Evolutionary conservation across 2,797 vertebrate genomes (phyloP), one percentile per base, ranked within the genome.

Genomic region (Amblyopsis hoosieri): DNA sequence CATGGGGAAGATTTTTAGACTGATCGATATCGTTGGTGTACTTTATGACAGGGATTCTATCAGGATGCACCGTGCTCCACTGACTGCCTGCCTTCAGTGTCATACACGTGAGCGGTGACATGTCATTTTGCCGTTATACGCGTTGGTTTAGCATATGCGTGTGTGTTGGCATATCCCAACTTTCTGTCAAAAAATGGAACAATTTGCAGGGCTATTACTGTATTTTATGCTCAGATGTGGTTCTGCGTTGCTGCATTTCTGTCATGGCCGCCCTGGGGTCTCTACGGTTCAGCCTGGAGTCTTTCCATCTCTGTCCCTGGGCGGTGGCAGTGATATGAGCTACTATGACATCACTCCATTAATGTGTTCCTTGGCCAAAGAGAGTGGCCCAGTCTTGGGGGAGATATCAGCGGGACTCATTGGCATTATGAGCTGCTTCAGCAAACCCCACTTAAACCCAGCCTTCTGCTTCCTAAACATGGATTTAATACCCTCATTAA

Each of bases 401-500:
- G 89, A 88, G 90, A 90, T 91, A 92, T 94, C 90, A 92, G 74
- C 37, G 57, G 70, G 88, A 86, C 87, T 92, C 91, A 94, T 94
- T 92, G 91, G 79, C 71, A 74, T 87, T 91, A 85, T 80, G 85
- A 88, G 85, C 81, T 85, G 23, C 85, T 88, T 86, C 80, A 92
- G 90, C 90, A 93, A 93, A 93, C 87, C 86, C 89, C 92, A 95
- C 92, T 97, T 94, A 95, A 95, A 94, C 86, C 79, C 87, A 89
- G 87, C 88, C 87, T 87, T 93, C 90, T 94, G 92, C 93, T 97
- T 97, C 94, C 95, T 95, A 96, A 97, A 96, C 95, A 96, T 95
- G 94, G 95, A 96, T 97, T 96, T 97, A 98, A 97, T 97, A 94
- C 95, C 93, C 95, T 96, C 95, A 98, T 99, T 96, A 99, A 99